phyloP scores from a whole-genome alignment of 2,113 vertebrate genomes.

The Boleophthalmus pectinirostris region DNA sequence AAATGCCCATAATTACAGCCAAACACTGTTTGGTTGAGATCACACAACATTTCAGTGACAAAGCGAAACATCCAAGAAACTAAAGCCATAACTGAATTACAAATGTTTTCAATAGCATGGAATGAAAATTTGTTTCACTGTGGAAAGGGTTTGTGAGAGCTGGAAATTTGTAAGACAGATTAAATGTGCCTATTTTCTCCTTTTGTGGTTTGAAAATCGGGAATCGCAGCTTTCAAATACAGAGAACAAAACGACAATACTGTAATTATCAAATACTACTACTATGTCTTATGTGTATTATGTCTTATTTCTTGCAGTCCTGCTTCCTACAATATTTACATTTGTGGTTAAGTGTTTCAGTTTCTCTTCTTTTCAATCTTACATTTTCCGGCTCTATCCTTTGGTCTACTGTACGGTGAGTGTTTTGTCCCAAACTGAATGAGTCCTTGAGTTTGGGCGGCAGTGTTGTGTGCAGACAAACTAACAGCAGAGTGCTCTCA shows the following conservation, averaged over 20 bases:
- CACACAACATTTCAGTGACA: not conserved
- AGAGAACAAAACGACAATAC: not conserved
- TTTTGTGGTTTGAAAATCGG: not conserved
- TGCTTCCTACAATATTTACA: not conserved
- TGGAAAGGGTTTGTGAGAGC: not conserved
- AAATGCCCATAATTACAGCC: not conserved
- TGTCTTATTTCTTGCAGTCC: not conserved
- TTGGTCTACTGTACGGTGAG: not conserved
- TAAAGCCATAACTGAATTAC: not conserved
- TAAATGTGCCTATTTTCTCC: not conserved
- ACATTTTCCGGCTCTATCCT: not conserved
- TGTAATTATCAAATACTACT: no score
- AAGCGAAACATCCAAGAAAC: not conserved
- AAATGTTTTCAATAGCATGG: not conserved
- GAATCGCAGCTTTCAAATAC: not conserved
- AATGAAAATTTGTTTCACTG: no score
- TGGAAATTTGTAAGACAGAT: not conserved
- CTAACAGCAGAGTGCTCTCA: slow-evolving; percentile 1
- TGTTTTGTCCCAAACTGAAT: not conserved
- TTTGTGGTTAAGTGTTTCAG: not conserved
- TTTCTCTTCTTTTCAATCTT: not conserved
- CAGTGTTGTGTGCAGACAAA: not conserved
- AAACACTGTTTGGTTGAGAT: not conserved
- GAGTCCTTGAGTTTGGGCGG: not conserved
- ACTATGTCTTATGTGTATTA: not conserved